Conservation (phyloP, 2,113 vertebrate genomes). For the Bettongia penicillata region DNA sequence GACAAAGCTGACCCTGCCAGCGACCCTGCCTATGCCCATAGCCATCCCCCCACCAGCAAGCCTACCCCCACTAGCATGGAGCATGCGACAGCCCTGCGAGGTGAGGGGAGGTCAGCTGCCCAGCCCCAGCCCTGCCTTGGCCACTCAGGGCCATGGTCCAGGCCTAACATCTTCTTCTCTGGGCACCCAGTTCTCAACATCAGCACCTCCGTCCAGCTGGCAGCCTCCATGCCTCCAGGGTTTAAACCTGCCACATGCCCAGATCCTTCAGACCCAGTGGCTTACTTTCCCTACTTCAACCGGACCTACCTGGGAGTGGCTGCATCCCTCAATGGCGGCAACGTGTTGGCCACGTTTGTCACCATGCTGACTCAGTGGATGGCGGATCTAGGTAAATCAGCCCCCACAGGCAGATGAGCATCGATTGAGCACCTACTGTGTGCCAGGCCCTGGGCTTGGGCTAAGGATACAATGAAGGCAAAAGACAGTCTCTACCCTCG, state of each 20-base stretch:
- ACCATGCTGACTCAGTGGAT: slow-evolving; percentile 91
- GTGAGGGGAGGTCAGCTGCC: no score
- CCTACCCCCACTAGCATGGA: no score
- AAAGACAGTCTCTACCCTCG: no score
- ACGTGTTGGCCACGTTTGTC: slow-evolving; percentile 91
- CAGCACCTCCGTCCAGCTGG: slow-evolving; percentile 95
- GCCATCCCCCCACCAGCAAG: no score
- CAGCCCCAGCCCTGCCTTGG: no score
- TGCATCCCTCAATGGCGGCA: slow-evolving; percentile 96
- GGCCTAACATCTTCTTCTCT: slow-evolving; percentile 13
- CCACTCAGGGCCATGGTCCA: not conserved
- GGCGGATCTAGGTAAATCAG: slow-evolving; percentile 89
- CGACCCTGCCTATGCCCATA: no score
- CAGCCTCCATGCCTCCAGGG: slow-evolving; percentile 87
- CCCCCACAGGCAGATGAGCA: not conserved
- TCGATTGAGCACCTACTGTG: not conserved
- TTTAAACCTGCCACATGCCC: slow-evolving; percentile 88
- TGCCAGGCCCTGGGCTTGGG: not conserved
- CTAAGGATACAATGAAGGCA: no score
- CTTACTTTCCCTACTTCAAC: slow-evolving; percentile 93
- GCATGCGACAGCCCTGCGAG: no score
- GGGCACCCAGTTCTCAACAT: slow-evolving; percentile 91
- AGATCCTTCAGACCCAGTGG: slow-evolving; percentile 84
- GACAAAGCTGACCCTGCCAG: no score
- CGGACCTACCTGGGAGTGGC: slow-evolving; percentile 92